A percentile compares a stretch with the other conserved stretches of the same genome.
Conservation (phyloP, 2,888 invertebrate genomes). For the Diarsia mendica region DNA sequence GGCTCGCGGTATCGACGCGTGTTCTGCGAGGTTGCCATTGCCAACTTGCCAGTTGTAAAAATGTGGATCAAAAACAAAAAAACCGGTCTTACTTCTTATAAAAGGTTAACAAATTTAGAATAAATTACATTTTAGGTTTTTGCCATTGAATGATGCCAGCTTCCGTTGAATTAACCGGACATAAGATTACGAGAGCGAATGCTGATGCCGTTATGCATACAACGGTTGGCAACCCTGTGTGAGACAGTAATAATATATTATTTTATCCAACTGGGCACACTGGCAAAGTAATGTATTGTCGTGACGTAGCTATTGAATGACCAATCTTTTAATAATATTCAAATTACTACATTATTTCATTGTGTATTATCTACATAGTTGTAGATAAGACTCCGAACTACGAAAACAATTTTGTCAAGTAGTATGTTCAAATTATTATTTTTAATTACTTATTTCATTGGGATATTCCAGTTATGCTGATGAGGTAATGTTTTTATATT, state of each 20-base stretch:
- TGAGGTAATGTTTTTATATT: constrained; percentile 4
- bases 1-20: constrained; percentile 25
- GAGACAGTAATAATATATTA: constrained; percentile 8
- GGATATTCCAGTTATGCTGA: constrained; percentile 10
- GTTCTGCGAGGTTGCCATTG: constrained; percentile 29
- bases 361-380: constrained; percentile 11
- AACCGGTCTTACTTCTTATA: background rate
- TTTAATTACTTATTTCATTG: constrained; percentile 18
- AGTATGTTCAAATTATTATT: constrained; percentile 11
- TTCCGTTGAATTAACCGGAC: background rate
- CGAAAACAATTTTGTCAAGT: constrained; percentile 2
- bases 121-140: background rate
- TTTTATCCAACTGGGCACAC: constrained; percentile 15
- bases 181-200: background rate
- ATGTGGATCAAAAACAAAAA: too few species aligned
- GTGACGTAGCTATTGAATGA: constrained; percentile 33
- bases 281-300: constrained; percentile 8
- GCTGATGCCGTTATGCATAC: background rate
- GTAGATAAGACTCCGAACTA: constrained; percentile 33
- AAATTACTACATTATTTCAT: constrained; percentile 36
- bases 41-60: constrained; percentile 27
- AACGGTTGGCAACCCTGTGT: constrained; percentile 22
- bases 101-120: background rate
- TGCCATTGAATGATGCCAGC: background rate
- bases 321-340: constrained; percentile 14